A percentile compares a stretch with the other conserved stretches of the same genome.
Evolutionary conservation across 2,797 vertebrate species (phyloP).

Genomic region (Nyctalus aviator): DNA sequence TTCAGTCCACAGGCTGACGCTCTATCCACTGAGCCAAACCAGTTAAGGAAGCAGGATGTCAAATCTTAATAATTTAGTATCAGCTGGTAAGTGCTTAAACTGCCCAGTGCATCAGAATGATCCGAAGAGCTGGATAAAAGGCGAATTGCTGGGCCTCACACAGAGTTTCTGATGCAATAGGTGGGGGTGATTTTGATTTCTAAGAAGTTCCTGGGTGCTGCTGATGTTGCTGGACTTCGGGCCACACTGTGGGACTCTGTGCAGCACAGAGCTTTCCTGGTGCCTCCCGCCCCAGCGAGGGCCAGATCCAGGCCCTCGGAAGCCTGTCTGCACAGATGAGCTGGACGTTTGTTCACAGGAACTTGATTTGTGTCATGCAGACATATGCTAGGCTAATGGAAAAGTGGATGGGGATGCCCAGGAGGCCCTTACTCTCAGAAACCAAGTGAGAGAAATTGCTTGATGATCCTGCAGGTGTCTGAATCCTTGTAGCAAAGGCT

Average conservation of each 20-base stretch:
- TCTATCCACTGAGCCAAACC: too few relatives aligned
- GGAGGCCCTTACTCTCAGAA: not conserved
- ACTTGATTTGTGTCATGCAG: not conserved
- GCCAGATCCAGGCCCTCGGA: not conserved
- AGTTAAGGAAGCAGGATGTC: not conserved
- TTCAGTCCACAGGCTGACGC: too few relatives aligned
- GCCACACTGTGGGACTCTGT: not conserved
- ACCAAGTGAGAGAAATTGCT: not conserved
- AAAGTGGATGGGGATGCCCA: not conserved
- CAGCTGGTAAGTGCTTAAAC: not conserved
- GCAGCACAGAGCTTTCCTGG: not conserved
- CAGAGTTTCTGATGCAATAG: not conserved
- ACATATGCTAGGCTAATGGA: not conserved
- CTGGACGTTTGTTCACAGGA: not conserved
- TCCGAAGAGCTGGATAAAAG: not conserved
- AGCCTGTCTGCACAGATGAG: not conserved
- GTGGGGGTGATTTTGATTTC: not conserved
- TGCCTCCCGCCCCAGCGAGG: fast-evolving
- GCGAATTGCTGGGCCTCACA: not conserved
- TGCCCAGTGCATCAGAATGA: not conserved
- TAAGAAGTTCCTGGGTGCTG: not conserved
- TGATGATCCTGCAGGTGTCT: not conserved
- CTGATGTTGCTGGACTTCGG: not conserved
- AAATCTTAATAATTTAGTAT: not conserved
- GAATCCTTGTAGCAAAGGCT: not conserved